A percentile compares a stretch with the other conserved stretches of the same genome.
phyloP scores from a whole-genome alignment of 1,140 invertebrate genomes.

The Bombus breviceps region DNA sequence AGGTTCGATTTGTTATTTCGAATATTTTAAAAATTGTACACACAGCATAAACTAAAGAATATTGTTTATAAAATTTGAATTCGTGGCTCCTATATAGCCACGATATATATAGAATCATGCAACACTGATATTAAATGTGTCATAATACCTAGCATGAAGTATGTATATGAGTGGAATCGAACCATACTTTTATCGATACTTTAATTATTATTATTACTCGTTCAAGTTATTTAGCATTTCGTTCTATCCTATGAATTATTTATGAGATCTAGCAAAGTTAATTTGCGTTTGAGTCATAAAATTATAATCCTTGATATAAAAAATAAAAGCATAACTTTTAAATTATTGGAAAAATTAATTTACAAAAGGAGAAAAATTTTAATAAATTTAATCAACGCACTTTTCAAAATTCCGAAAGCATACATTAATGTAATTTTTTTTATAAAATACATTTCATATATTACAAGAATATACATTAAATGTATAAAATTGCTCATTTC shows the following conservation, averaged over 20 bases:
- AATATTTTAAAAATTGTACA: conserved; percentile 54
- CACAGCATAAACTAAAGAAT: conserved; percentile 49
- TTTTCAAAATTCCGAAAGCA: neutral
- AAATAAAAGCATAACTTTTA: neutral
- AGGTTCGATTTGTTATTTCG: conserved; percentile 48
- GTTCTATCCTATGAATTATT: neutral
- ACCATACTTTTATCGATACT: neutral
- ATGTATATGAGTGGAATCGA: neutral
- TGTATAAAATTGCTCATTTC: neutral
- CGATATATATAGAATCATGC: neutral
- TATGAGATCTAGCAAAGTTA: neutral
- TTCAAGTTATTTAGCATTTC: neutral
- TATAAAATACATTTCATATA: neutral
- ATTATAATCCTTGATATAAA: neutral
- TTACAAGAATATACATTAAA: neutral
- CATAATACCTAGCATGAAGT: neutral
- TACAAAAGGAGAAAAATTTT: neutral
- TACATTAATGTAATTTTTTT: neutral
- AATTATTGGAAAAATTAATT: neutral
- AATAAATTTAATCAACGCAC: neutral
- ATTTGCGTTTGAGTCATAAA: neutral
- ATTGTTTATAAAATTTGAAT: conserved; percentile 33
- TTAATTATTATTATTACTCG: neutral
- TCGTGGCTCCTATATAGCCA: neutral
- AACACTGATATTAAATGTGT: conserved; percentile 39